Base-by-base conservation (phyloP, 2,888 invertebrate genomes). In the Xestoiulus laeticollis region DNA sequence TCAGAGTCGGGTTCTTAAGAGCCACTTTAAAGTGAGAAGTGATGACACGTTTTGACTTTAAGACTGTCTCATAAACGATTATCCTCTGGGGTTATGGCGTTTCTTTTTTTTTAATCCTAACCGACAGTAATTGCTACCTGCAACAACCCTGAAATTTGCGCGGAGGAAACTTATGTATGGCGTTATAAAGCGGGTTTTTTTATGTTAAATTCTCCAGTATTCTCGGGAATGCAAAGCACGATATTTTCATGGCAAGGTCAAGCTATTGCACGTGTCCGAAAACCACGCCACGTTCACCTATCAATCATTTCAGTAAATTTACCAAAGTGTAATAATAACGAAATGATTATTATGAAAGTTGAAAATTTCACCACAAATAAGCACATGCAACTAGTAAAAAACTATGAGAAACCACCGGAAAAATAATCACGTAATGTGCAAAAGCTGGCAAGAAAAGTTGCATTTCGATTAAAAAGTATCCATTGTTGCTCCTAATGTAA, bases 1-100 rank as follows among this genome's bases (percentile, higher is more conserved):
- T 26, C n/a, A 22, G 8, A 68, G 59, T 10, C 30, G 30, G 14
- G 30, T 14, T 78, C 26, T 26, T 32, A 78, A 78, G 30, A 78
- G 78, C 78, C 78, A 78, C 78, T 78, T 78, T 16, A 16, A 30
- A 12, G 30, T 78, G 78, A 78, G 16, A 30, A 32, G 78, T 78
- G 78, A 78, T 78, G 78, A 78, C 78, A 78, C 30, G 48, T 48
- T 78, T 32, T 12, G 78, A 12, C 78, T 16, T 30, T 4, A 78
- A 30, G 30, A 78, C 78, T 30, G 78, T 78, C 68, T 68, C 78
- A 32, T 30, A 78, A 78, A 32, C 78, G 78, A 78, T 78, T 78
- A 78, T 30, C 78, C 30, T 48, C 48, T 78, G 14, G 78, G 78
- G 78, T 32, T 26, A 78, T 10, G 78, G 30, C 78, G 78, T 16